Evolutionary conservation across 2,797 vertebrate species (phyloP), one percentile per base, ranked within the genome.

Genomic region (Sebastiscus albofasciatus): DNA sequence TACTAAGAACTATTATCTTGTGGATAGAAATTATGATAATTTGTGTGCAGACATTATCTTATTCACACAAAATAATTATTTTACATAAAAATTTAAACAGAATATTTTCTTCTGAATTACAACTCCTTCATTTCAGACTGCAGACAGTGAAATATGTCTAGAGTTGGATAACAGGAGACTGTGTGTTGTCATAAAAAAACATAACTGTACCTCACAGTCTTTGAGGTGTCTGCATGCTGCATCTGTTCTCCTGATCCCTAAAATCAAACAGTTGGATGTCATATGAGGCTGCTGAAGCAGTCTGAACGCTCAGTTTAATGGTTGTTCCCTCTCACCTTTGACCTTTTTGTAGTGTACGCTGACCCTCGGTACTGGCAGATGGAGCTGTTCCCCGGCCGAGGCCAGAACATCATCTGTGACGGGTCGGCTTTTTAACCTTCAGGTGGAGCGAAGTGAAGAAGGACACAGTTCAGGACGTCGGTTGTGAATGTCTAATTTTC

Each of bases 341-440:
- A 55, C 69, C 84, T 66, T 2, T 6, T 61, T 39, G 18, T 75
- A 96, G 96, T 96, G 59, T 95, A 95, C 2, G 95, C 96, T 0
- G 96, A 96, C 83, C 93, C 95, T 4, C 94, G 89, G 7, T 96
- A 93, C 91, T 96, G 96, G 96, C 92, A 95, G 86, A 94, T 96
- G 94, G 95, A 96, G 88, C 91, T 96, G 49, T 95, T 95, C 69
- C 95, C 96, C 0, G 94, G 94, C 7, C 89, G 80, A 67, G 95
- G 90, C 22, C 95, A 96, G 88, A 95, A 95, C 85, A 92, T 96
- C 52, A 87, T 95, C 82, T 96, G 96, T 66, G 96, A 95, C 2
- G 95, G 95, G 1, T 94, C 95, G 0, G 79, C 93, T 34, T 94
- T 93, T 67, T 96, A 90, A 89, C 27, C 60, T 55, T 16, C 33